A percentile compares a stretch with the other conserved stretches of the same genome.
Evolutionary conservation across 2,113 vertebrate genomes (phyloP).

Genomic region (Lepus timidus): DNA sequence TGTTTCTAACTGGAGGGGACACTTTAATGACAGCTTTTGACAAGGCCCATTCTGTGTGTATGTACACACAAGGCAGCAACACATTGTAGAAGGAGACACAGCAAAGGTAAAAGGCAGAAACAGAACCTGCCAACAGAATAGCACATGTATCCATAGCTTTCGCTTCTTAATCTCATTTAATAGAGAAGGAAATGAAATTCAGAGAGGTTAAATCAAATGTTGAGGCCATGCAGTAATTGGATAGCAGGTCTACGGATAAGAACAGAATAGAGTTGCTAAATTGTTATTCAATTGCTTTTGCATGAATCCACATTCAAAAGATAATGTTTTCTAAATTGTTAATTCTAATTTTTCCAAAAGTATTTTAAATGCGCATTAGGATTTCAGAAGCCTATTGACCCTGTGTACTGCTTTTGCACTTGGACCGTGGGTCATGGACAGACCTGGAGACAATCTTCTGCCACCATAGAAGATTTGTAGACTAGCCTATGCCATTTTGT

Average conservation of each 20-base stretch:
- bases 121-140: conserved; percentile 1
- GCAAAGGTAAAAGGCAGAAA: neutral
- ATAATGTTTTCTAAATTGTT: conserved; percentile 27
- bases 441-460: neutral
- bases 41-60: conserved; percentile 66
- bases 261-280: conserved; percentile 43
- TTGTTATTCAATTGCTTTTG: conserved; percentile 43
- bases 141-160: neutral
- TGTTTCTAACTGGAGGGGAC: conserved; percentile 70
- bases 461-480: neutral
- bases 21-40: conserved; percentile 79
- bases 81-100: neutral
- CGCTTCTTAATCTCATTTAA: conserved; percentile 61
- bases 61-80: neutral
- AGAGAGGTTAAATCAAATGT: conserved; percentile 49
- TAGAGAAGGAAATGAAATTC: conserved; percentile 63
- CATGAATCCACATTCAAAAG: conserved; percentile 25
- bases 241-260: neutral
- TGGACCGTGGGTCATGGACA: neutral
- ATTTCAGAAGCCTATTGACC: neutral
- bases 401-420: neutral
- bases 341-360: conserved; percentile 40
- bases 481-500: neutral
- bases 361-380: neutral
- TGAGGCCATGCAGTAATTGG: neutral